Conservation (phyloP, 2,888 invertebrate genomes). For the Apotomis capreana region DNA sequence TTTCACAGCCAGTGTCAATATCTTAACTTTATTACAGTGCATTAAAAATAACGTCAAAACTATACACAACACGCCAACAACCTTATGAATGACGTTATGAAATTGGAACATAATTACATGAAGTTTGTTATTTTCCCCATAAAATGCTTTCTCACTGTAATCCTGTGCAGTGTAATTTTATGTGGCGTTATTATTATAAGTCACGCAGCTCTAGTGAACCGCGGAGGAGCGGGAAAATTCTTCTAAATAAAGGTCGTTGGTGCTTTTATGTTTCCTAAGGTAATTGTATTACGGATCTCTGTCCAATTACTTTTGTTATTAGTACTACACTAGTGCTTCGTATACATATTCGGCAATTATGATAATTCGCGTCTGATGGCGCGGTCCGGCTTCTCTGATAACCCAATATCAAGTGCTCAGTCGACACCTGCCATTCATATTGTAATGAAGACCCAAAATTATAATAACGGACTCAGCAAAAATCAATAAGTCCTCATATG, state of each 20-base stretch:
- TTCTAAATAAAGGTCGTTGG: slow-evolving; percentile 28
- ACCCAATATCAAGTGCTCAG: slow-evolving; percentile 20
- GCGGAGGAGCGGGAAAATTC: slow-evolving; percentile 21
- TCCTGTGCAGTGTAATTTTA: slow-evolving; percentile 36
- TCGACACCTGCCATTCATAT: slow-evolving; percentile 31
- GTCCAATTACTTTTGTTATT: slow-evolving; percentile 1
- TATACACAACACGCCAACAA: slow-evolving; percentile 1
- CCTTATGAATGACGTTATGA: slow-evolving; percentile 4
- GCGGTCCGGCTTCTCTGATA: slow-evolving; percentile 12
- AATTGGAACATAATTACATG: slow-evolving; percentile 10
- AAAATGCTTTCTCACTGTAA: slow-evolving; percentile 31
- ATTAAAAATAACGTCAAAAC: slow-evolving; percentile 1
- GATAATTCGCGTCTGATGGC: slow-evolving; percentile 16
- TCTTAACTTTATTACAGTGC: slow-evolving; percentile 7
- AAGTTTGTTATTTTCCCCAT: slow-evolving; percentile 10
- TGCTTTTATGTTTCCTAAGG: slow-evolving; percentile 19
- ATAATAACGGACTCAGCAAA: slow-evolving; percentile 40
- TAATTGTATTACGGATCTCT: slow-evolving; percentile 17
- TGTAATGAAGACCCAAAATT: slow-evolving; percentile 30
- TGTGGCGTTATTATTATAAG: slow-evolving; percentile 37
- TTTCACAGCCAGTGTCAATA: slow-evolving; percentile 42
- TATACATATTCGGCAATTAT: slow-evolving; percentile 20
- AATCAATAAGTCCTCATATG: slow-evolving; percentile 53
- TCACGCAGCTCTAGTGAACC: slow-evolving; percentile 31
- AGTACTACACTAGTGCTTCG: neutral